A percentile compares a stretch with the other conserved stretches of the same genome.
phyloP scores from a whole-genome alignment of 2,888 invertebrate genomes.

The Drosophila rubida region DNA sequence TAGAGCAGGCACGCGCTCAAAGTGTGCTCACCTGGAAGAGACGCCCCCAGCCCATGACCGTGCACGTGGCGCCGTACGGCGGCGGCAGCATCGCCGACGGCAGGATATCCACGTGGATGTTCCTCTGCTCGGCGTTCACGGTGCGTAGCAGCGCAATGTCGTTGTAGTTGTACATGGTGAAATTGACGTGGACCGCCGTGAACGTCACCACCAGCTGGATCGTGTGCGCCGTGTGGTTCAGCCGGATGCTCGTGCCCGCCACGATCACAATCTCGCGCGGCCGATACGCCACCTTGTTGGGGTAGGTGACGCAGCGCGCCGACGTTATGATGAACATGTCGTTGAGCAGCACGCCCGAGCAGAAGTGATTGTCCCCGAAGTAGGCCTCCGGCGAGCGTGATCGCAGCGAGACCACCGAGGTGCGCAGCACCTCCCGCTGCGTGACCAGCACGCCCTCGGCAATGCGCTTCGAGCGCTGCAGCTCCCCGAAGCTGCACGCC shows the following conservation, averaged over 20 bases:
- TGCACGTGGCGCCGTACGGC: slow-evolving; percentile 39
- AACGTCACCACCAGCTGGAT: slow-evolving; percentile 24
- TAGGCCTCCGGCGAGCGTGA: slow-evolving; percentile 44
- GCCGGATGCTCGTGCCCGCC: slow-evolving; percentile 46
- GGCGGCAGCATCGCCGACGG: slow-evolving; percentile 4
- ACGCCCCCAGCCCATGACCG: slow-evolving; percentile 62
- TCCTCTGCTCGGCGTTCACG: neutral
- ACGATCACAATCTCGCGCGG: slow-evolving; percentile 48
- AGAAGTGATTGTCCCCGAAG: slow-evolving; percentile 70
- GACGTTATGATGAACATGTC: slow-evolving; percentile 52
- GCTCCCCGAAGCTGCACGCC: neutral
- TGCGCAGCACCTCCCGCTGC: neutral
- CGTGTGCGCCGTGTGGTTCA: slow-evolving; percentile 1
- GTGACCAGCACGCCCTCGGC: neutral
- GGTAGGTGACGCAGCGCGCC: slow-evolving; percentile 57
- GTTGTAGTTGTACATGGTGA: slow-evolving; percentile 35
- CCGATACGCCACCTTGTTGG: slow-evolving; percentile 32
- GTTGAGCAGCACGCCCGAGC: slow-evolving; percentile 55
- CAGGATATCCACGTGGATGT: slow-evolving; percentile 3
- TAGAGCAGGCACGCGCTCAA: neutral
- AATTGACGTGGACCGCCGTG: slow-evolving; percentile 46
- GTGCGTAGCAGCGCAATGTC: slow-evolving; percentile 59
- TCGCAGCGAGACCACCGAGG: slow-evolving; percentile 60
- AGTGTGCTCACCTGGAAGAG: slow-evolving; percentile 38
- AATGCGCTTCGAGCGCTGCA: slow-evolving; percentile 19